Conservation (phyloP, 2,888 invertebrate genomes). For the Liopterus haemorrhoidalis region DNA sequence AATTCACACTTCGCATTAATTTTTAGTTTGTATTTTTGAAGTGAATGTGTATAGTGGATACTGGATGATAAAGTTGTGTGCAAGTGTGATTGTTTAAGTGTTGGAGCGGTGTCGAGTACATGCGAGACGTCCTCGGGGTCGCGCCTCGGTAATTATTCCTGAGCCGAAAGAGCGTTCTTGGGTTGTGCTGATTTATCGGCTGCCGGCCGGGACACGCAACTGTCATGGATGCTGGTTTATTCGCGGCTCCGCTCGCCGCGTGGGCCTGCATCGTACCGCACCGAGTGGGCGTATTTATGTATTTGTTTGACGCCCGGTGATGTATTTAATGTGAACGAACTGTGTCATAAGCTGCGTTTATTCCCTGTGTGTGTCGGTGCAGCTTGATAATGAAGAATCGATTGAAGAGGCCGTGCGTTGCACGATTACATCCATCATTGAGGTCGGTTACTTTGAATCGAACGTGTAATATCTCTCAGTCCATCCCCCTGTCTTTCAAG, state of each 20-base stretch:
- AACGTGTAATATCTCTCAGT: constrained; percentile 11
- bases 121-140: too few species aligned
- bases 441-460: constrained; percentile 10
- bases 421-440: constrained; percentile 12
- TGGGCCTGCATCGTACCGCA: not conserved
- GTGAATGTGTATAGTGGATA: too few species aligned
- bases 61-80: too few species aligned
- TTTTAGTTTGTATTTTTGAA: too few species aligned
- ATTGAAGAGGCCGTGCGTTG: constrained; percentile 11
- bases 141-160: constrained; percentile 6
- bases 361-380: not conserved
- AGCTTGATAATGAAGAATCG: not conserved
- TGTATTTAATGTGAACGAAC: constrained; percentile 12
- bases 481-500: too few species aligned
- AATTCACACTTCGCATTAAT: too few species aligned
- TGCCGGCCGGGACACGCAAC: constrained; percentile 10
- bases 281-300: constrained; percentile 11
- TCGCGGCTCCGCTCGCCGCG: too few species aligned
- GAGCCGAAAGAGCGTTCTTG: not conserved
- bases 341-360: not conserved
- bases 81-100: too few species aligned
- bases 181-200: constrained; percentile 12
- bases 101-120: too few species aligned
- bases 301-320: constrained; percentile 9
- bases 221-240: constrained; percentile 8